phyloP scores from a whole-genome alignment of 2,113 vertebrate species.

The Hypomesus transpacificus region DNA sequence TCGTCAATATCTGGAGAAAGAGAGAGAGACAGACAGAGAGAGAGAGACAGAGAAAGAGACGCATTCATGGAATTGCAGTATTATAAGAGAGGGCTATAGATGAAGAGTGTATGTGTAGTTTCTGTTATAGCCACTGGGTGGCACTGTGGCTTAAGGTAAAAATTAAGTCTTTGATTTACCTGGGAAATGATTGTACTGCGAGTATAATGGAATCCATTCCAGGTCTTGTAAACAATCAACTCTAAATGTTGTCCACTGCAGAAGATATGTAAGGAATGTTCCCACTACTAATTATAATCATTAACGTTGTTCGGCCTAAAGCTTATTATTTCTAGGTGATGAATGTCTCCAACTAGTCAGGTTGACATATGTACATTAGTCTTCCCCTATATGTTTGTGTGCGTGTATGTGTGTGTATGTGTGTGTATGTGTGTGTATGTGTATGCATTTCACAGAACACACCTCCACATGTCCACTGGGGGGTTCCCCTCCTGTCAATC shows the following conservation, averaged over 20 bases:
- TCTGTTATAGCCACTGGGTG: slow-evolving; percentile 53
- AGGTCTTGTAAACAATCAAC: slow-evolving; percentile 4
- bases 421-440: neutral
- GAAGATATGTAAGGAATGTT: neutral
- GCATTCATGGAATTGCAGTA: too few relatives aligned
- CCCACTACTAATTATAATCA: slow-evolving; percentile 12
- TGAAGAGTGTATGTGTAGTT: slow-evolving; percentile 3
- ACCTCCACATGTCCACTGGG: slow-evolving; percentile 35
- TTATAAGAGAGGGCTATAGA: too few relatives aligned
- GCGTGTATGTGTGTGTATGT: neutral
- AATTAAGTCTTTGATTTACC: neutral
- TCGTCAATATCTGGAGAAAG: slow-evolving; percentile 81
- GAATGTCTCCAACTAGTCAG: slow-evolving; percentile 20
- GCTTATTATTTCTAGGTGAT: slow-evolving; percentile 13
- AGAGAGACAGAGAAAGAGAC: neutral
- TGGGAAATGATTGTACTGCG: neutral
- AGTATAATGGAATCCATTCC: neutral
- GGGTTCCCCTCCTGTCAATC: slow-evolving; percentile 41
- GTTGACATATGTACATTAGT: slow-evolving; percentile 11
- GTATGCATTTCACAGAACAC: slow-evolving; percentile 13
- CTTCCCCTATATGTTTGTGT: neutral
- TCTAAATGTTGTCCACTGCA: neutral
- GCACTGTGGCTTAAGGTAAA: slow-evolving; percentile 56
- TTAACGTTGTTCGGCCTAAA: neutral
- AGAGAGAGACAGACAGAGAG: neutral